Evolutionary conservation across 2,797 vertebrate species (phyloP).

Genomic region (Chiroxiphia lanceolata): DNA sequence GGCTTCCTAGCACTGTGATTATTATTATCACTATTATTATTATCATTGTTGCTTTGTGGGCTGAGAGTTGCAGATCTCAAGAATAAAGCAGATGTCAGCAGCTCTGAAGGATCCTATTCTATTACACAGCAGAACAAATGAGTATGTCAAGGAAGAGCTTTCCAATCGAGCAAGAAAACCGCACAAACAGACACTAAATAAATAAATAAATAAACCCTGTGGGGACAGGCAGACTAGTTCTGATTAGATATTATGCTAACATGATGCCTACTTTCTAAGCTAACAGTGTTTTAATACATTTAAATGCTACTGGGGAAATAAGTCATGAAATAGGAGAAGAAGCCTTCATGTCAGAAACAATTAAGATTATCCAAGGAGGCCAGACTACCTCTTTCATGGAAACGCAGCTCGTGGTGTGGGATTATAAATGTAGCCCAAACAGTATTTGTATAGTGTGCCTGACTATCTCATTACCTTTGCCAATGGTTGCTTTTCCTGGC

Average conservation of each 20-base stretch:
- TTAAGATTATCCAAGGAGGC: slow-evolving; percentile 58
- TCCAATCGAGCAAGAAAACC: slow-evolving; percentile 75
- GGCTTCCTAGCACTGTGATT: background rate
- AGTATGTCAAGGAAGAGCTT: slow-evolving; percentile 76
- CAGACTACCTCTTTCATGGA: slow-evolving; percentile 39
- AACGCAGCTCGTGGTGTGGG: background rate
- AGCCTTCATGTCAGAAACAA: slow-evolving; percentile 64
- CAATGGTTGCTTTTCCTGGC: background rate
- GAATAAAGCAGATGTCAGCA: slow-evolving; percentile 76
- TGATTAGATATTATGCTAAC: slow-evolving; percentile 80
- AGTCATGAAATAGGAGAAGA: slow-evolving; percentile 58
- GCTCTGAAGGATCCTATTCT: slow-evolving; percentile 72
- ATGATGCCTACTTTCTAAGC: slow-evolving; percentile 65
- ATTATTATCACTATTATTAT: slow-evolving; percentile 48
- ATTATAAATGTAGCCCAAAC: background rate
- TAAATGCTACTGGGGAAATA: slow-evolving; percentile 72
- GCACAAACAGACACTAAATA: slow-evolving; percentile 74
- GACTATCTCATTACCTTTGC: background rate
- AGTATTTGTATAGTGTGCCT: background rate
- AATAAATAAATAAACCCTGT: slow-evolving; percentile 73
- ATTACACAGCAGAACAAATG: slow-evolving; percentile 77
- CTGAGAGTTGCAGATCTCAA: slow-evolving; percentile 65
- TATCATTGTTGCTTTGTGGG: slow-evolving; percentile 71
- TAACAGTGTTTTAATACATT: slow-evolving; percentile 75
- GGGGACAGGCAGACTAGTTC: slow-evolving; percentile 67